These are phyloP conservation scores for Barypeithes pellucidus DNA, from an alignment of 2,888 invertebrate genomes.

Conservation along the genomic window DNA sequence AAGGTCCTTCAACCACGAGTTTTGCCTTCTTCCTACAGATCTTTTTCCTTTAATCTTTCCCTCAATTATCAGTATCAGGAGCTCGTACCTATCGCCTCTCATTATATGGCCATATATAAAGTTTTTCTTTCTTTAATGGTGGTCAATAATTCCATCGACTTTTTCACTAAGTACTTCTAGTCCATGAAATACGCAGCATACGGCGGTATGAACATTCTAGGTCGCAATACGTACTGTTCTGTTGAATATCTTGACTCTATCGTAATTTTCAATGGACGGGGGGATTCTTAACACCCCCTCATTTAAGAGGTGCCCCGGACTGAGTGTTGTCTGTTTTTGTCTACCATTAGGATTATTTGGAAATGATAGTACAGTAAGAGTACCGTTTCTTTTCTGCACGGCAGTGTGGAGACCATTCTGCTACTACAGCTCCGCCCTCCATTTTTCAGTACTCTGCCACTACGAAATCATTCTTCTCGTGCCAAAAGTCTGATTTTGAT, in stretches of 20 bases:
- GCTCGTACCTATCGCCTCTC: neutral
- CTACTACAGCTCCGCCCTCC: conserved; percentile 23
- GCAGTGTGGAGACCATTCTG: conserved; percentile 26
- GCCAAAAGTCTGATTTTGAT: conserved; percentile 12
- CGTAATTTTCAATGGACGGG: conserved; percentile 1
- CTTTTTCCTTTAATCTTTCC: no score
- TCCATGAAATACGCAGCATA: no score
- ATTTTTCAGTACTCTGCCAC: conserved; percentile 10
- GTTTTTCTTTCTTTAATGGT: no score
- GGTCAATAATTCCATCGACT: no score
- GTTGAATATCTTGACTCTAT: conserved; percentile 10
- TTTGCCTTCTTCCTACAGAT: no score
- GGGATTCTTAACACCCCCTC: conserved; percentile 18
- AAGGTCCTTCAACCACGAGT: no score
- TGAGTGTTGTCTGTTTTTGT: conserved; percentile 11
- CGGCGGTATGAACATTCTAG: neutral
- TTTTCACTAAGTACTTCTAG: no score
- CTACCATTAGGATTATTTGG: conserved; percentile 3
- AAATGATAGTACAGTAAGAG: conserved; percentile 21
- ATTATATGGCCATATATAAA: no score
- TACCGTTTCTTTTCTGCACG: conserved; percentile 36
- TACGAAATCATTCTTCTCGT: conserved; percentile 27
- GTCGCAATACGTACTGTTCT: conserved; percentile 27
- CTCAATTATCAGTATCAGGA: neutral
- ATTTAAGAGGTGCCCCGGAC: conserved; percentile 29